A percentile compares a stretch with the other conserved stretches of the same genome.
Conservation (phyloP, 1,140 invertebrate species). For the Drosophila dunni region DNA sequence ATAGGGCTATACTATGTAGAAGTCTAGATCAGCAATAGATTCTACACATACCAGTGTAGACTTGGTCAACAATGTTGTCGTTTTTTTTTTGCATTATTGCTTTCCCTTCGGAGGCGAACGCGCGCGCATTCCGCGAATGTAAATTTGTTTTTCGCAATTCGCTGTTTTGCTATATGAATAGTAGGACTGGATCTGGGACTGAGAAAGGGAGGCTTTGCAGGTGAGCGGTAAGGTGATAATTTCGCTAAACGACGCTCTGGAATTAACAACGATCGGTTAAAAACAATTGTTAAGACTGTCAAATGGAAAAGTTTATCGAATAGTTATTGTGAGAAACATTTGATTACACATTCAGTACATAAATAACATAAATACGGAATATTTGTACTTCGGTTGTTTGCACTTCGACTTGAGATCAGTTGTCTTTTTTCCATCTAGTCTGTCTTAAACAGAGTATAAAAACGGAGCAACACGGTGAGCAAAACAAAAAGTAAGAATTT, state of each 20-base stretch:
- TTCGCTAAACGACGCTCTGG: constrained; percentile 24
- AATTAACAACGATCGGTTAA: constrained; percentile 24
- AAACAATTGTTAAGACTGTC: constrained; percentile 25
- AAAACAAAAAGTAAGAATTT: not conserved
- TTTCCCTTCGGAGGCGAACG: constrained; percentile 29
- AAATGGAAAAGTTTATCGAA: not conserved
- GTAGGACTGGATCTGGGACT: not conserved
- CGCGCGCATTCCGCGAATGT: constrained; percentile 42
- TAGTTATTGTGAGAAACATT: constrained; percentile 24
- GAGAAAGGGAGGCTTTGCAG: not conserved
- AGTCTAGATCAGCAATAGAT: constrained; percentile 41
- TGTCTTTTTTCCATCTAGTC: constrained; percentile 13
- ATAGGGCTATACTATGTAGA: constrained; percentile 35
- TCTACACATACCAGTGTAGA: constrained; percentile 32
- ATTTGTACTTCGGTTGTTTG: constrained; percentile 15
- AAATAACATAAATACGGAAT: constrained; percentile 6
- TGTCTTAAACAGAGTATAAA: constrained; percentile 15
- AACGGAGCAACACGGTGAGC: constrained; percentile 6
- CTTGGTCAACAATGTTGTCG: constrained; percentile 52
- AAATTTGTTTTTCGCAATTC: constrained; percentile 12
- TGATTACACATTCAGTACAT: not conserved
- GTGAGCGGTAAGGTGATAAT: constrained; percentile 22
- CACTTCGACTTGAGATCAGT: constrained; percentile 21
- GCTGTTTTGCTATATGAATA: not conserved
- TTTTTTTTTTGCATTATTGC: constrained; percentile 32